phyloP scores from a whole-genome alignment of 2,113 vertebrate species.

The Podarcis muralis region DNA sequence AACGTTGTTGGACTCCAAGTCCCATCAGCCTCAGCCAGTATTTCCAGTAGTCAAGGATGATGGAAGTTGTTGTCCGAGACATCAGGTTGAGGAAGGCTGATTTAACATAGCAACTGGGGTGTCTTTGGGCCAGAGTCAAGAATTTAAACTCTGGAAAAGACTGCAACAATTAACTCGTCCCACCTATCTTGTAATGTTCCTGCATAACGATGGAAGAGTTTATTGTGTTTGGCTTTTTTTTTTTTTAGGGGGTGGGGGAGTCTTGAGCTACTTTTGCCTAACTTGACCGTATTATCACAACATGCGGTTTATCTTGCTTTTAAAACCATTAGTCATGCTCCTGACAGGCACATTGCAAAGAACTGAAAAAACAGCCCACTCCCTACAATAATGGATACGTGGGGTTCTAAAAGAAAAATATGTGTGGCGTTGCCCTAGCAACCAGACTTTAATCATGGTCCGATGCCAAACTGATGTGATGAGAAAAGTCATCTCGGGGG shows the following conservation, averaged over 20 bases:
- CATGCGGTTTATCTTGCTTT: neutral
- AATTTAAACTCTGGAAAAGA: constrained; percentile 39
- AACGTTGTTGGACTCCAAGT: neutral
- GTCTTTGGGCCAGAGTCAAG: constrained; percentile 41
- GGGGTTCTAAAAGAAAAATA: constrained; percentile 27
- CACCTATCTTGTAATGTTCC: constrained; percentile 29
- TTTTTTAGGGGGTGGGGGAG: neutral
- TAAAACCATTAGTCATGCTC: constrained; percentile 1
- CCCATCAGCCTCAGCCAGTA: too few species aligned
- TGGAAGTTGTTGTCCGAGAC: too few species aligned
- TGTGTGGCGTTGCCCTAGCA: constrained; percentile 52
- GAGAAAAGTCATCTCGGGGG: constrained; percentile 48
- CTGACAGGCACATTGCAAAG: constrained; percentile 28
- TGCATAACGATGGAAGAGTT: constrained; percentile 10
- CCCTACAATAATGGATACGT: constrained; percentile 1
- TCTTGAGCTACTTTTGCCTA: neutral
- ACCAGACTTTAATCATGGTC: constrained; percentile 45
- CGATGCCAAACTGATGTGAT: constrained; percentile 55
- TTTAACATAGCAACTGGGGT: constrained; percentile 22
- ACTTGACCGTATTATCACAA: neutral
- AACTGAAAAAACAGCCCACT: constrained; percentile 21
- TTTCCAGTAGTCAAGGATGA: too few species aligned
- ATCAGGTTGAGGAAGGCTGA: too few species aligned
- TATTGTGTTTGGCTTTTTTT: neutral
- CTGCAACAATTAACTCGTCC: constrained; percentile 20